These are phyloP conservation scores for Drymodes brunneopygia DNA, from an alignment of 2,113 vertebrate genomes.

Conservation along the genomic window DNA sequence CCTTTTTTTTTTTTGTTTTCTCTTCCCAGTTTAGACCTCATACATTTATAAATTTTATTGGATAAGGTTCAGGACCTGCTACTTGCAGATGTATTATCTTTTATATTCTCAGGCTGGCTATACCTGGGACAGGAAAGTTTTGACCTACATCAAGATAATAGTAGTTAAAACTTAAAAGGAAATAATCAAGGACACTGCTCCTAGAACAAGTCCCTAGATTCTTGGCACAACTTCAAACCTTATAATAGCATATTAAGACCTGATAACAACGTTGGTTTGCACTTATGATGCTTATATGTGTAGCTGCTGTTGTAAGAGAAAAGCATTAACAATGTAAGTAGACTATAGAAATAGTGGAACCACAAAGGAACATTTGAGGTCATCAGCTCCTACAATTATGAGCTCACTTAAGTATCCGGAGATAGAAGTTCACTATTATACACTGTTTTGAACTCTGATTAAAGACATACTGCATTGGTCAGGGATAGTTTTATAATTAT, in stretches of 20 bases:
- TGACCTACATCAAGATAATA: neutral
- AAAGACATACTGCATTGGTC: neutral
- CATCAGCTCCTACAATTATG: neutral
- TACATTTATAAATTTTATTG: neutral
- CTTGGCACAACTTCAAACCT: neutral
- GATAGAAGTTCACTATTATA: neutral
- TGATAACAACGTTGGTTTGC: neutral
- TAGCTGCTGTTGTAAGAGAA: neutral
- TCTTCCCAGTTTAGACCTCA: neutral
- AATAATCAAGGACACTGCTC: neutral
- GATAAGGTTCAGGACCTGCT: neutral
- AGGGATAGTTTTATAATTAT: neutral
- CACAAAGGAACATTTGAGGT: constrained; percentile 2
- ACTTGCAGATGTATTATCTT: neutral
- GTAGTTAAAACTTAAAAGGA: neutral
- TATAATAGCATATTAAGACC: neutral
- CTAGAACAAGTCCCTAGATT: neutral
- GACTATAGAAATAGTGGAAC: neutral
- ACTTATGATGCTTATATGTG: neutral
- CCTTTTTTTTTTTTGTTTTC: neutral
- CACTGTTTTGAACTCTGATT: neutral
- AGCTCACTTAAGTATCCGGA: neutral
- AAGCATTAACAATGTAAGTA: neutral
- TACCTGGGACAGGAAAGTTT: neutral
- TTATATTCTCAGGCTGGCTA: neutral